phyloP scores from a whole-genome alignment of 2,888 invertebrate species.

The Heliconius ismenius region DNA sequence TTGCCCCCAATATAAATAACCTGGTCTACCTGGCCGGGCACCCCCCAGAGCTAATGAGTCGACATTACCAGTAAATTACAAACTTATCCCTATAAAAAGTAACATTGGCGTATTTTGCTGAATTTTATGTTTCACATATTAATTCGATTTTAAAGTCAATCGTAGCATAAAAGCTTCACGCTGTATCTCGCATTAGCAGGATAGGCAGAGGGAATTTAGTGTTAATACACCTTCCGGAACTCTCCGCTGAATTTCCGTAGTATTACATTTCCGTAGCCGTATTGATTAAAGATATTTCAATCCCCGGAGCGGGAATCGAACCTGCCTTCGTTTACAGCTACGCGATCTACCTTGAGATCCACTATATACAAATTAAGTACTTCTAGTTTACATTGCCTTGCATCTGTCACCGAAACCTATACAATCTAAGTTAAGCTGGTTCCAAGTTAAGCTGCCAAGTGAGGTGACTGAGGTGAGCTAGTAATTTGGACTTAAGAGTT shows the following conservation, averaged over 20 bases:
- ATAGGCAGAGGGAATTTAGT: no score
- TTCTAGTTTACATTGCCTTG: background rate
- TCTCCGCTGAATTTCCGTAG: no score
- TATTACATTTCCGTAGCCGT: no score
- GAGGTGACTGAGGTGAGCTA: slow-evolving; percentile 54
- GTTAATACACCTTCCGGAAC: no score
- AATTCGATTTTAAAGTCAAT: background rate
- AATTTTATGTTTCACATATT: slow-evolving; percentile 37
- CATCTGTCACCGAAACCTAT: slow-evolving; percentile 23
- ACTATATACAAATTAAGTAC: background rate
- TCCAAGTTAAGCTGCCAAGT: slow-evolving; percentile 42
- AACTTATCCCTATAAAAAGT: slow-evolving; percentile 42
- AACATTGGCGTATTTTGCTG: slow-evolving; percentile 42
- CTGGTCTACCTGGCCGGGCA: slow-evolving; percentile 61
- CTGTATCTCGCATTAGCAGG: no score
- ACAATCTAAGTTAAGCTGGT: slow-evolving; percentile 13
- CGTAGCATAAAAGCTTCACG: no score
- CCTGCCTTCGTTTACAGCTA: no score
- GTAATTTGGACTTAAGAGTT: slow-evolving; percentile 69
- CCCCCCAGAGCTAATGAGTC: slow-evolving; percentile 71
- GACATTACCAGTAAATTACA: slow-evolving; percentile 51
- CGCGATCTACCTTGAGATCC: no score
- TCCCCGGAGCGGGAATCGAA: no score
- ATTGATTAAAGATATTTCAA: no score
- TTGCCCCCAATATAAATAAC: slow-evolving; percentile 67